Conservation (phyloP, 64 coral and sea anemone species). For the Porites lutea region DNA sequence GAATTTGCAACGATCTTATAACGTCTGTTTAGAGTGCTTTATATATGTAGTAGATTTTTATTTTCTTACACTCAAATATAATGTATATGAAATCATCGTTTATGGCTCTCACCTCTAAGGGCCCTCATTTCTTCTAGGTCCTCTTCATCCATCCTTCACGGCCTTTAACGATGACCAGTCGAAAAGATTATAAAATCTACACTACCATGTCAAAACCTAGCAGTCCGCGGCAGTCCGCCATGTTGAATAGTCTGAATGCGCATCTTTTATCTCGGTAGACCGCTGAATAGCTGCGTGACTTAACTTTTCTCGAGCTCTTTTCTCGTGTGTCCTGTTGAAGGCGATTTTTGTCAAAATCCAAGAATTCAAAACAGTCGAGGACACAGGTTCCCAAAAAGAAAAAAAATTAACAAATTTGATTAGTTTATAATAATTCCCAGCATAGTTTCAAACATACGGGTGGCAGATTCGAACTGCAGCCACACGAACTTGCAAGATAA, state of each 20-base stretch:
- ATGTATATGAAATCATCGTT: neutral
- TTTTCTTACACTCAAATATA: neutral
- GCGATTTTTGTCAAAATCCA: no score
- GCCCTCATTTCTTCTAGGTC: constrained; percentile 71
- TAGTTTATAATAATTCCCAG: no score
- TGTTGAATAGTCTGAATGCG: neutral
- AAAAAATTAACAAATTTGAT: no score
- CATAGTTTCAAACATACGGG: no score
- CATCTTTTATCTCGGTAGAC: neutral
- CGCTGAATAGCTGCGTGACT: neutral
- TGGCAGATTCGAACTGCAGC: no score
- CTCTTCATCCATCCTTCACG: constrained; percentile 52
- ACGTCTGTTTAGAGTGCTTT: neutral
- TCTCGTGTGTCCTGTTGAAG: no score
- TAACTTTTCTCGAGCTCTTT: no score
- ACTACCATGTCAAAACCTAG: no score
- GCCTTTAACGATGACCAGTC: neutral
- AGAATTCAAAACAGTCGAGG: no score
- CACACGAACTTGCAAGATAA: no score
- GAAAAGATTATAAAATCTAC: neutral
- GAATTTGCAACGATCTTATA: neutral
- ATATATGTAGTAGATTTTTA: no score
- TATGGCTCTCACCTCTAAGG: constrained; percentile 30
- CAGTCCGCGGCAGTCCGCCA: neutral
- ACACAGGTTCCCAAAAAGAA: no score